Evolutionary conservation across 2,113 vertebrate genomes (phyloP).

Genomic region (Nematolebias whitei): DNA sequence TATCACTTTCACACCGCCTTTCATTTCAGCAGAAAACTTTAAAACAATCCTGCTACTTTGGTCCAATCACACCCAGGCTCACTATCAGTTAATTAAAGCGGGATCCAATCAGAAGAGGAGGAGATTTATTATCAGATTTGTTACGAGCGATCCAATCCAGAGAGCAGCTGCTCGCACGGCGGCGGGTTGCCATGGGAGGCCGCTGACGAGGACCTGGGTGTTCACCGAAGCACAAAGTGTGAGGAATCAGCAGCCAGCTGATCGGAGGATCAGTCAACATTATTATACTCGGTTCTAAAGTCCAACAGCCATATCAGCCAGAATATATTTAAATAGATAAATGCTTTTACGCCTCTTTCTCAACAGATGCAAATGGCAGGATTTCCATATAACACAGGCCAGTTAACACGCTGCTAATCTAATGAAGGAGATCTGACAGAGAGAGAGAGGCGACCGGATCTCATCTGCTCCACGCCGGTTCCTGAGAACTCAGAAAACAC

Average conservation of each 20-base stretch:
- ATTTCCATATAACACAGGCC: conserved; percentile 76
- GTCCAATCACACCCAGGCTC: conserved; percentile 51
- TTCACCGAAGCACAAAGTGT: conserved; percentile 64
- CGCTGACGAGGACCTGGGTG: conserved; percentile 53
- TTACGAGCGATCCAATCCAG: conserved; percentile 68
- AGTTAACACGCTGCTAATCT: conserved; percentile 65
- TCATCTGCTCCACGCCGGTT: conserved; percentile 38
- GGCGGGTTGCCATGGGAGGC: conserved; percentile 63
- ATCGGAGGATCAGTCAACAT: conserved; percentile 72
- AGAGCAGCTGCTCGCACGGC: conserved; percentile 27
- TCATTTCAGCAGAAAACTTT: conserved; percentile 29
- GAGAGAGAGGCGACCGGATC: conserved; percentile 37
- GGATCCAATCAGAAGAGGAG: conserved; percentile 67
- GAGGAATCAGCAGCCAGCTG: conserved; percentile 64
- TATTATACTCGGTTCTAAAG: conserved; percentile 67
- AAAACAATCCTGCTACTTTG: conserved; percentile 58
- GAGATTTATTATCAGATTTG: conserved; percentile 67
- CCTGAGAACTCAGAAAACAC: conserved; percentile 15
- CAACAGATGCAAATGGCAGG: conserved; percentile 77
- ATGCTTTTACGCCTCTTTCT: conserved; percentile 66
- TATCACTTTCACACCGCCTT: conserved; percentile 2
- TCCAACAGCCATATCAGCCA: conserved; percentile 66
- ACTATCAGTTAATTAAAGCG: conserved; percentile 75
- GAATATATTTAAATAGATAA: conserved; percentile 79
- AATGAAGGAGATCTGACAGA: conserved; percentile 58